Conservation (phyloP, 2,888 invertebrate genomes). For the Drosophila monieri region DNA sequence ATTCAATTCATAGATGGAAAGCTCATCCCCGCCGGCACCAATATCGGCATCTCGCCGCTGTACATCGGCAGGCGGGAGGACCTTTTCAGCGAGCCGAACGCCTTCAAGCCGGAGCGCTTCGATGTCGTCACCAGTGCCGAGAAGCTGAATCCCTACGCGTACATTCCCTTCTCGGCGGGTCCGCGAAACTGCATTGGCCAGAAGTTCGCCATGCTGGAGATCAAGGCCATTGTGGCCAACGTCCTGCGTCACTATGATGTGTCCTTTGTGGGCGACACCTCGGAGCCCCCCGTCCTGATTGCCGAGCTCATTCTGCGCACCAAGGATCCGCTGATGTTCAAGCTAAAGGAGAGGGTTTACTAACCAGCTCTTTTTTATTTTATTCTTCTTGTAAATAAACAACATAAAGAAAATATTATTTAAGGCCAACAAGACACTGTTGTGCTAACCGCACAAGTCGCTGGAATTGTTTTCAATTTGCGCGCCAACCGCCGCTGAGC, state of each 20-base stretch:
- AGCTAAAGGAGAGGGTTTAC: slow-evolving; percentile 73
- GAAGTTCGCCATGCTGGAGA: slow-evolving; percentile 83
- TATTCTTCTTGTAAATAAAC: background rate
- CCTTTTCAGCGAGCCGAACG: slow-evolving; percentile 77
- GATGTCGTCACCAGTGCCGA: slow-evolving; percentile 75
- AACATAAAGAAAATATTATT: background rate
- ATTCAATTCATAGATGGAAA: slow-evolving; percentile 75
- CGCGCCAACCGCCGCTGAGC: no score
- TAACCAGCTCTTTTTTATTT: slow-evolving; percentile 19
- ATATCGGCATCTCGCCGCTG: slow-evolving; percentile 81
- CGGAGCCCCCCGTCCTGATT: slow-evolving; percentile 75
- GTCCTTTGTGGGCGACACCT: slow-evolving; percentile 66
- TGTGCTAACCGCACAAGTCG: no score
- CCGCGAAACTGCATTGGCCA: slow-evolving; percentile 84
- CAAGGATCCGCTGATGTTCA: slow-evolving; percentile 82
- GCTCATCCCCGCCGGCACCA: slow-evolving; percentile 81
- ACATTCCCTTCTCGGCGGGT: slow-evolving; percentile 83
- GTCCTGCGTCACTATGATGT: slow-evolving; percentile 81
- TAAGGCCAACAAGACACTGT: no score
- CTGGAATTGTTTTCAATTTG: no score
- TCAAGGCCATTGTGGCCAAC: slow-evolving; percentile 81
- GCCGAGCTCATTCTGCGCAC: slow-evolving; percentile 82
- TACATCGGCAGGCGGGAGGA: slow-evolving; percentile 78
- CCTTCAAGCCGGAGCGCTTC: slow-evolving; percentile 83
- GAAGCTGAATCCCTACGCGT: slow-evolving; percentile 82